Base-by-base conservation (phyloP, 2,888 invertebrate genomes). In the Oligia fasciuncula region DNA sequence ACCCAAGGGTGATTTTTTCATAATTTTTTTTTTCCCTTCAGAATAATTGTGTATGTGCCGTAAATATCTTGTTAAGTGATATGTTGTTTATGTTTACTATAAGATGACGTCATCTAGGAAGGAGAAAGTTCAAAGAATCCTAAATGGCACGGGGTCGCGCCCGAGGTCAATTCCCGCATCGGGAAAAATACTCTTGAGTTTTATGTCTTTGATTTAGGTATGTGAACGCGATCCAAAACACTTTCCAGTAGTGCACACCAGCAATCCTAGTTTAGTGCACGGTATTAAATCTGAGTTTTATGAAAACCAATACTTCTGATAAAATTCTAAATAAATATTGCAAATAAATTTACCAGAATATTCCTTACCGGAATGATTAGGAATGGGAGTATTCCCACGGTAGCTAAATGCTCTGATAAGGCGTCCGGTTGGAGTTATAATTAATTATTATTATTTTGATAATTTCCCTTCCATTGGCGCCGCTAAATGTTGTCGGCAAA, bases 81-180 rank as follows among this genome's bases (percentile, higher is more conserved):
- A n/a, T 66, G 51, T 77, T 83, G 35, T 76, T 67, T 76, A 49
- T 35, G 51, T 83, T 83, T 76, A 79, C 43, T 75, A 51, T 46
- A 23, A 0, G 60, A 40, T 80, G 60, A 81, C 57, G 81, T 81
- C 81, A 79, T 29, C 29, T 51, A 57, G 35, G 23, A 77, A 62
- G 29, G 60, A 77, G 77, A 80, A 83, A 80, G 83, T 68, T 83
- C 83, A 57, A 81, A 66, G 57, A 43, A 60, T 82, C 43, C 35
- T 63, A 68, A 77, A 77, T 68, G 54, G 54, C 46, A 46, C 62
- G 40, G 8, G n/a, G 17, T 54, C 51, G 19, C 35, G 43, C 13
- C 13, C 54, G 67, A 68, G 54, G 60, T 81, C 35, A 14, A 68
- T 57, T 68, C 67, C 29, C 62, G 23, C 46, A 57, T 29, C 62